These are phyloP conservation scores for Liodrosophila aerea DNA, from an alignment of 2,888 invertebrate species.

Conservation along the genomic window DNA sequence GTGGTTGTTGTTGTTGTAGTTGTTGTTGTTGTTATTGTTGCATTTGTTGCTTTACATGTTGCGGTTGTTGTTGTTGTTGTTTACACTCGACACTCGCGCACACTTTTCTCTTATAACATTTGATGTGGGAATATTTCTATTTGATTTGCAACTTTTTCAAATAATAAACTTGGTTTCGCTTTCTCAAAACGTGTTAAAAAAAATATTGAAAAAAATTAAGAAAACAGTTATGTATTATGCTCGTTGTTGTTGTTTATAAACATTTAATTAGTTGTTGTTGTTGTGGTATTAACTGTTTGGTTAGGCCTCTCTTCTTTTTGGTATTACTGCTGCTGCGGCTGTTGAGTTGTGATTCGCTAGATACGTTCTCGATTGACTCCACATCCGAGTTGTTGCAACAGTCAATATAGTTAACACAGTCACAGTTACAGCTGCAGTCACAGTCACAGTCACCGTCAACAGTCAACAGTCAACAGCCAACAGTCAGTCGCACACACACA, in stretches of 20 bases:
- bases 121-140: background rate
- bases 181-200: conserved; percentile 46
- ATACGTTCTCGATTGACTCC: no score
- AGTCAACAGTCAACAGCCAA: conserved; percentile 24
- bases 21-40: conserved; percentile 10
- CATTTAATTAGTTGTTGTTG: conserved; percentile 5
- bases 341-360: no score
- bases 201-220: conserved; percentile 31
- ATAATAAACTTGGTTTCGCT: conserved; percentile 2
- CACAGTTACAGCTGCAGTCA: conserved; percentile 28
- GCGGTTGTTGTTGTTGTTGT: conserved; percentile 37
- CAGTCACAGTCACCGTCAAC: conserved; percentile 20
- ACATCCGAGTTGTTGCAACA: no score
- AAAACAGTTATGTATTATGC: conserved; percentile 37
- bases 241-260: conserved; percentile 19
- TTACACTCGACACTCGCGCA: conserved; percentile 60
- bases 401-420: conserved; percentile 20
- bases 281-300: conserved; percentile 9
- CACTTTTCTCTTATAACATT: conserved; percentile 25
- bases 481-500: conserved; percentile 39
- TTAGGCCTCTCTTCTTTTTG: no score
- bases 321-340: no score
- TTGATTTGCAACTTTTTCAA: conserved; percentile 4
- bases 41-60: conserved; percentile 14
- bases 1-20: conserved; percentile 15